phyloP scores from a whole-genome alignment of 2,797 vertebrate species.

The Pseudochromis fuscus region DNA sequence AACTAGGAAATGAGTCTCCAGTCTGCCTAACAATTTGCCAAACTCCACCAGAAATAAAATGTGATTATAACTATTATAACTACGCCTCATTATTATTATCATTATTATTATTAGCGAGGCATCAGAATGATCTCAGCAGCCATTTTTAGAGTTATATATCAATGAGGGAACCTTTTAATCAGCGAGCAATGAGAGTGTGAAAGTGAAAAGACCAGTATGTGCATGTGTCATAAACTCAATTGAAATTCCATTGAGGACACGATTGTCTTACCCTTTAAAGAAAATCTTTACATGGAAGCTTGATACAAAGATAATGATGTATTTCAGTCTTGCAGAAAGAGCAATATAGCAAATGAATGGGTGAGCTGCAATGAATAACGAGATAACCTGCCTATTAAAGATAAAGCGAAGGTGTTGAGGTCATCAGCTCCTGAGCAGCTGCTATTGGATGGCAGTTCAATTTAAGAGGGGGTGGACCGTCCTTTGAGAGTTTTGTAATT shows the following conservation, averaged over 20 bases:
- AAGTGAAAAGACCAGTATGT: conserved; percentile 24
- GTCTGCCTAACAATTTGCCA: too few relatives aligned
- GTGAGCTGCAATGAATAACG: conserved; percentile 67
- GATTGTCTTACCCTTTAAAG: conserved; percentile 64
- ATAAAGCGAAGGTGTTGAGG: conserved; percentile 74
- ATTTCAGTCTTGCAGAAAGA: conserved; percentile 68
- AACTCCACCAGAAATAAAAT: too few relatives aligned
- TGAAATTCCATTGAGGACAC: conserved; percentile 59
- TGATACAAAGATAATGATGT: conserved; percentile 78
- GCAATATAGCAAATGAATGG: conserved; percentile 59
- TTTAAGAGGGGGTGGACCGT: conserved; percentile 64
- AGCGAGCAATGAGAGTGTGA: conserved; percentile 1
- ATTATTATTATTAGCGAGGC: neutral
- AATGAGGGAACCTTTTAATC: conserved; percentile 31
- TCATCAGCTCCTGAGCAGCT: conserved; percentile 60
- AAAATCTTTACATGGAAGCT: conserved; percentile 75
- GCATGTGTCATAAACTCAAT: conserved; percentile 66
- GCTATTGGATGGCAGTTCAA: conserved; percentile 71
- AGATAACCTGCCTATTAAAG: conserved; percentile 81
- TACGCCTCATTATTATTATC: too few relatives aligned
- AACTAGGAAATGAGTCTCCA: too few relatives aligned
- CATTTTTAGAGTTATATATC: conserved; percentile 22
- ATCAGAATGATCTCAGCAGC: conserved; percentile 3
- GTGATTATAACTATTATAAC: too few relatives aligned
- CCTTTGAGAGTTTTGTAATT: conserved; percentile 81